These are phyloP conservation scores for Myioborus miniatus DNA, from an alignment of 2,797 vertebrate genomes.

Conservation along the genomic window DNA sequence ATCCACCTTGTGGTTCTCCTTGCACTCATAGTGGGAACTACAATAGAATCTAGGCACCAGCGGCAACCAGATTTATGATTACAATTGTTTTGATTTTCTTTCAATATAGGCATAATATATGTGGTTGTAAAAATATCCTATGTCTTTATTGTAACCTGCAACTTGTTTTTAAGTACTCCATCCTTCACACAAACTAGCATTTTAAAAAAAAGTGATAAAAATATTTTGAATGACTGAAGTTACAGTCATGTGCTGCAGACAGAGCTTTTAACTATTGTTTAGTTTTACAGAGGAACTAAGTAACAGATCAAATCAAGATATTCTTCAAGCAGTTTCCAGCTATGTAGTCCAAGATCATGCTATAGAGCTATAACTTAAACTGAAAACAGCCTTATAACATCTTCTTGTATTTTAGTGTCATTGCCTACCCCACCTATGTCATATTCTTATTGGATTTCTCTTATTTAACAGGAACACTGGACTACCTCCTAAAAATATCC, in stretches of 20 bases:
- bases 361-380: background rate
- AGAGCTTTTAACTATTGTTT: conserved; percentile 23
- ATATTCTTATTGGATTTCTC: background rate
- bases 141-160: background rate
- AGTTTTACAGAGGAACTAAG: conserved; percentile 21
- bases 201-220: background rate
- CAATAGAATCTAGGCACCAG: background rate
- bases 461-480: background rate
- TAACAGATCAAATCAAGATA: conserved; percentile 14
- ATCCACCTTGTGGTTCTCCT: background rate
- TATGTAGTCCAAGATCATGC: background rate
- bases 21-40: background rate
- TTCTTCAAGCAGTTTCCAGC: conserved; percentile 26
- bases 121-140: too few relatives aligned
- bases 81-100: background rate
- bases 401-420: background rate
- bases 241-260: background rate
- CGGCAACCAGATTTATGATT: background rate
- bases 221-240: conserved; percentile 13
- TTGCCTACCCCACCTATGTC: background rate
- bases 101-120: background rate
- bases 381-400: background rate
- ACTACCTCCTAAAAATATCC: background rate
- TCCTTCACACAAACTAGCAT: conserved; percentile 8
- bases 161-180: background rate